A percentile compares a stretch with the other conserved stretches of the same genome.
phyloP scores from a whole-genome alignment of 1,140 invertebrate genomes.

The Drosophila littoralis region DNA sequence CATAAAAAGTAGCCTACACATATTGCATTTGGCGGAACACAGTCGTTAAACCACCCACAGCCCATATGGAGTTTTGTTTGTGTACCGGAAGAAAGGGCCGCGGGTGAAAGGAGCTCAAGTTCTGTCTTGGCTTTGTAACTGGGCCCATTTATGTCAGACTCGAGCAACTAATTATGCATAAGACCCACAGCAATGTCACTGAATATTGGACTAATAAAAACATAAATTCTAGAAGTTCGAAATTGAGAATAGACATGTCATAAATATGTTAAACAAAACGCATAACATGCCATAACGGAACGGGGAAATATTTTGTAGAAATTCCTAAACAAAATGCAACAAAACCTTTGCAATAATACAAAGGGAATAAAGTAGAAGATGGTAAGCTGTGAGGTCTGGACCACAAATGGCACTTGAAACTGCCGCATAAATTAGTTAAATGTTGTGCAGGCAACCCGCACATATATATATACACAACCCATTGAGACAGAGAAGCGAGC shows the following conservation, averaged over 20 bases:
- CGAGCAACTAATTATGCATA: slow-evolving; percentile 61
- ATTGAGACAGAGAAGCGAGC: slow-evolving; percentile 10
- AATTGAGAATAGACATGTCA: slow-evolving; percentile 40
- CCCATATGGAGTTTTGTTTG: slow-evolving; percentile 29
- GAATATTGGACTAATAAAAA: slow-evolving; percentile 67
- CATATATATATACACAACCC: neutral
- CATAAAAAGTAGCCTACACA: neutral
- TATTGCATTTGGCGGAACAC: slow-evolving; percentile 15
- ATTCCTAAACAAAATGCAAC: slow-evolving; percentile 71
- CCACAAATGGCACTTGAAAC: slow-evolving; percentile 76
- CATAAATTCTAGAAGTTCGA: slow-evolving; percentile 54
- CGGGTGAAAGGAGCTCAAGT: slow-evolving; percentile 26
- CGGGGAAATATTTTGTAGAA: slow-evolving; percentile 46
- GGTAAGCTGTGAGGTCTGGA: slow-evolving; percentile 59
- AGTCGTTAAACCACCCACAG: slow-evolving; percentile 49
- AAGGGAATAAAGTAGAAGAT: slow-evolving; percentile 7
- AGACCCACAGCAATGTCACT: slow-evolving; percentile 56
- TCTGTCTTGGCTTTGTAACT: slow-evolving; percentile 19
- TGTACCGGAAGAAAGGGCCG: slow-evolving; percentile 52
- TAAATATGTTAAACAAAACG: slow-evolving; percentile 78
- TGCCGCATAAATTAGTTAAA: slow-evolving; percentile 75
- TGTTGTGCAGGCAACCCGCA: slow-evolving; percentile 66
- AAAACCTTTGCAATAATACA: slow-evolving; percentile 70
- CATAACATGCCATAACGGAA: slow-evolving; percentile 56
- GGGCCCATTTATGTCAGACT: slow-evolving; percentile 40